Base-by-base conservation (phyloP, 2,113 vertebrate species). In the Tragulus kanchil region DNA sequence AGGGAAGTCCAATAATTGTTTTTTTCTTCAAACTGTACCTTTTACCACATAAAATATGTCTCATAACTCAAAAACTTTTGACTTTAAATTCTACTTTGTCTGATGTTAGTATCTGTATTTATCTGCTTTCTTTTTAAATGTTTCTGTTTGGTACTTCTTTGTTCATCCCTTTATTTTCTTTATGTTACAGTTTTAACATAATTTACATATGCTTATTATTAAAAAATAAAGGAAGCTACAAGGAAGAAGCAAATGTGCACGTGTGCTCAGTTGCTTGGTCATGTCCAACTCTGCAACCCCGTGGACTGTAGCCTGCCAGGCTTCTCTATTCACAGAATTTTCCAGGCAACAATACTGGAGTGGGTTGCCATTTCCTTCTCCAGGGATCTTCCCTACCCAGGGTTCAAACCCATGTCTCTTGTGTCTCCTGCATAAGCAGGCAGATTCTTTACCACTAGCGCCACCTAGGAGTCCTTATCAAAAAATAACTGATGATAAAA, bases 41-140 rank as follows among this genome's bases (percentile, higher is more conserved):
- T 73, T 73, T 19, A 58, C 48, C 45, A 12, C 26, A 89, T 7
- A 3, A 19, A 61, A 67, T 25, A 3, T 52, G 26, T 67, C 21
- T 83, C 21, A 54, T 67, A 65, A 77, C 26, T 81, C 6, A 2
- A 12, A 50, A 23, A 9, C 26, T 75, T 95, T 59, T 67, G 31
- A 75, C 59, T 61, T 95, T 50, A 78, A 71, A 91, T 88, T 83
- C 75, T 31, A 78, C 67, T 90, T 62, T 86, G n/a, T 23, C 85
- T 85, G 25, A 54, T 71, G 23, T 79, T 85, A 56, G 23, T 56
- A 50, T 48, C 11, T 65, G 36, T 45, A 14, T 45, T 65, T 45
- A 23, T 28, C n/a, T 89, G 61, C 48, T 71, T 73, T 90, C 52
- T 28, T 67, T 86, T 48, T 52, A 31, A 93, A 23, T n/a, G 6